Evolutionary conservation across 2,113 vertebrate genomes (phyloP).

Genomic region (Tupaia tana): DNA sequence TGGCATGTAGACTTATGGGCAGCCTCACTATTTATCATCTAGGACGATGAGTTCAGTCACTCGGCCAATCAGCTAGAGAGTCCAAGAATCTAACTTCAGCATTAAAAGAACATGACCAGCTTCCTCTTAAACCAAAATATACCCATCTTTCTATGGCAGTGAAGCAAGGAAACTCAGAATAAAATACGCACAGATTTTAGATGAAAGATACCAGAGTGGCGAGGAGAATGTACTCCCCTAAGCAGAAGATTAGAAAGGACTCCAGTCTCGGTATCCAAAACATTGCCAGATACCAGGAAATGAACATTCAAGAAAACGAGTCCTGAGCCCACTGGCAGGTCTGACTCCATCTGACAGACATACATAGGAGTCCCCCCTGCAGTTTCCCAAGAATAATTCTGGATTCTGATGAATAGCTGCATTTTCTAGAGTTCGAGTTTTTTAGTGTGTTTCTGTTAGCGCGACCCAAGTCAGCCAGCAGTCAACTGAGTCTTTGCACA

Average conservation of each 20-base stretch:
- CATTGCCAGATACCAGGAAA: background rate
- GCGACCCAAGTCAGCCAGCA: background rate
- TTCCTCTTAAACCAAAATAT: slow-evolving; percentile 49
- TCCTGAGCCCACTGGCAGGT: background rate
- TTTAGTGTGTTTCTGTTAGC: background rate
- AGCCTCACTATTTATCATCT: slow-evolving; percentile 45
- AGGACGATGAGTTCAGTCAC: slow-evolving; percentile 42
- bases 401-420: background rate
- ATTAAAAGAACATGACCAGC: slow-evolving; percentile 44
- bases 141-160: slow-evolving; percentile 28
- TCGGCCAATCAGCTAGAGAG: slow-evolving; percentile 21
- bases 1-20: background rate
- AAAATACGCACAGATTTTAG: background rate
- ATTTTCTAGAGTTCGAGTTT: background rate
- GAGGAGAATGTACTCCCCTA: background rate
- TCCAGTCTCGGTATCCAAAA: background rate
- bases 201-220: background rate
- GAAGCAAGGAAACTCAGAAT: background rate
- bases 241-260: slow-evolving; percentile 31
- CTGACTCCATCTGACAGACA: background rate
- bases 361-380: background rate
- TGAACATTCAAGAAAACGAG: background rate
- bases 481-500: background rate
- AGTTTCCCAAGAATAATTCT: background rate
- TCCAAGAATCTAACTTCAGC: slow-evolving; percentile 53